Percentiles rank a stretch among this genome's conserved stretches.
phyloP scores from a whole-genome alignment of 2,888 invertebrate species.

The Mimumesa dahlbomi region DNA sequence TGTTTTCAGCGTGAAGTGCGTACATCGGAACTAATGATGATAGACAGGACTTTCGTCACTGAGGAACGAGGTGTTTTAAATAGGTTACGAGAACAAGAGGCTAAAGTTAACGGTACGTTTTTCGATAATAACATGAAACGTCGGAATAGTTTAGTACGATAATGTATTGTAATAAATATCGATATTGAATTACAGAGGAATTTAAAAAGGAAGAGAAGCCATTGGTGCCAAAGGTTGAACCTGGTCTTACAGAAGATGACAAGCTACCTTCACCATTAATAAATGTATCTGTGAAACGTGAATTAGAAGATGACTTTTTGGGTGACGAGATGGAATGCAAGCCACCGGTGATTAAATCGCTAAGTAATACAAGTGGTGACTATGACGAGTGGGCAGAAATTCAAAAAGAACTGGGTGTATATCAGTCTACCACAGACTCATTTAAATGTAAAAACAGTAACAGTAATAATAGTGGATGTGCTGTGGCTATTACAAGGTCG shows the following conservation, averaged over 20 bases:
- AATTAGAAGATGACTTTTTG: constrained; percentile 76
- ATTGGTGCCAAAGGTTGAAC: constrained; percentile 76
- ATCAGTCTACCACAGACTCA: constrained; percentile 70
- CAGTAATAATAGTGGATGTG: constrained; percentile 58
- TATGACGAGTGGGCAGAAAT: constrained; percentile 87
- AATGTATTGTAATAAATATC: neutral
- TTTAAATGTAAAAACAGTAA: constrained; percentile 70
- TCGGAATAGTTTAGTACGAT: no score
- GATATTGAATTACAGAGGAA: constrained; percentile 68
- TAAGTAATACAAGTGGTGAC: constrained; percentile 78
- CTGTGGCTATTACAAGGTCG: constrained; percentile 52
- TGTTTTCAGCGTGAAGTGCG: constrained; percentile 85
- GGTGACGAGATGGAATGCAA: constrained; percentile 74
- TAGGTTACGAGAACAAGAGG: constrained; percentile 82
- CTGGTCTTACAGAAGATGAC: constrained; percentile 69
- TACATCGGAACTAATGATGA: constrained; percentile 89
- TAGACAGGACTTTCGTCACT: constrained; percentile 87
- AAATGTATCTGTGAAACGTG: constrained; percentile 76
- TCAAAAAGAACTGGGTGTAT: constrained; percentile 84
- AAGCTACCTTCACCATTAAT: constrained; percentile 64
- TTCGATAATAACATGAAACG: no score
- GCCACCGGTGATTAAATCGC: constrained; percentile 69
- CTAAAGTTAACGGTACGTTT: constrained; percentile 74
- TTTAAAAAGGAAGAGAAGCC: constrained; percentile 77
- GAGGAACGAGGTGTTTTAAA: constrained; percentile 86